These are phyloP conservation scores for Malurus alboscapulatus DNA, from an alignment of 2,113 vertebrate genomes.

Conservation along the genomic window DNA sequence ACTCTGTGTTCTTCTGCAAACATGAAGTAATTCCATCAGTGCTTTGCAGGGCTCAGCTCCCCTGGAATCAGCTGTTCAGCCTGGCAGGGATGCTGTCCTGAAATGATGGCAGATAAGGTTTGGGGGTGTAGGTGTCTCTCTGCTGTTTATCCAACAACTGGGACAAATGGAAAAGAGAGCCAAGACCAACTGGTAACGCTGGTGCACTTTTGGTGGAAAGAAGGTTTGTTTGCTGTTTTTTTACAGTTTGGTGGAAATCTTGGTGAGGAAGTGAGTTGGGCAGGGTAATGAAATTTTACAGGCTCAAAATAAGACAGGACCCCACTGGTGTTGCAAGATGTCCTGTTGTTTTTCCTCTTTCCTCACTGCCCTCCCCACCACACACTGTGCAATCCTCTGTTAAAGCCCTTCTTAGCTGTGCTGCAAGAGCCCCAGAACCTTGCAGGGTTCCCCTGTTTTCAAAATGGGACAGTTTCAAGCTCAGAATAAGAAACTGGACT, in stretches of 20 bases:
- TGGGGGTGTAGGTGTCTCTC: background rate
- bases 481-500: background rate
- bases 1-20: background rate
- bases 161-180: background rate
- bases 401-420: background rate
- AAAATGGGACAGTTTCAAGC: background rate
- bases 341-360: conserved; percentile 39
- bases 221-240: background rate
- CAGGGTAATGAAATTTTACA: background rate
- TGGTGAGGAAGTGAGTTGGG: background rate
- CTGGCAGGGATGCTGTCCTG: background rate
- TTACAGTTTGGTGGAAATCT: background rate
- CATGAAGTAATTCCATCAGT: accelerated
- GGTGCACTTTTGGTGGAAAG: background rate
- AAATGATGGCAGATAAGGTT: background rate
- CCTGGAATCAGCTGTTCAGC: background rate
- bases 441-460: background rate
- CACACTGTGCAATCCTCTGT: background rate
- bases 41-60: background rate
- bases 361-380: background rate
- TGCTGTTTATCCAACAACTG: background rate
- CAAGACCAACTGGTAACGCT: background rate
- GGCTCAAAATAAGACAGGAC: background rate
- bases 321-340: conserved; percentile 18
- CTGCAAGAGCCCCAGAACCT: background rate